Evolutionary conservation across 2,113 vertebrate genomes (phyloP).

Genomic region (Podiceps cristatus): DNA sequence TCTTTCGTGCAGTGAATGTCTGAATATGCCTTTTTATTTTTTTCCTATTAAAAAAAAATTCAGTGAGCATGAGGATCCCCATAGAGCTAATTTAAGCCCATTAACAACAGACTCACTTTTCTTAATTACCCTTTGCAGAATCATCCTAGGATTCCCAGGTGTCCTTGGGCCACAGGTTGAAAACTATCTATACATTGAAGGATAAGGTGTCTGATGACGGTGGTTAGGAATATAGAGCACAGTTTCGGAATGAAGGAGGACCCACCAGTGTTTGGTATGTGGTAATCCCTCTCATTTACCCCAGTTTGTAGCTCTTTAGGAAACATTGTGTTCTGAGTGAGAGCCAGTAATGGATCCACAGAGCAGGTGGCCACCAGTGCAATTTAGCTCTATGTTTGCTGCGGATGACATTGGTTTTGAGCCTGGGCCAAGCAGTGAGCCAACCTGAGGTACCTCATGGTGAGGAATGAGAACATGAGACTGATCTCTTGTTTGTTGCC

Average conservation of each 20-base stretch:
- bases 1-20: not conserved
- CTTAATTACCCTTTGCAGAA: slow-evolving; percentile 59
- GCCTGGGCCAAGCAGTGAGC: not conserved
- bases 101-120: slow-evolving; percentile 12
- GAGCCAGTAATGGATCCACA: not conserved
- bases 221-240: not conserved
- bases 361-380: not conserved
- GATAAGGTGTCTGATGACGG: not conserved
- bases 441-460: not conserved
- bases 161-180: slow-evolving; percentile 1
- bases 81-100: slow-evolving; percentile 32
- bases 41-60: not conserved
- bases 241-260: not conserved
- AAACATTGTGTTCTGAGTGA: not conserved
- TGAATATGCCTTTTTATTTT: not conserved
- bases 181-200: not conserved
- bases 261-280: not conserved
- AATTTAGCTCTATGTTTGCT: not conserved
- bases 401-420: not conserved
- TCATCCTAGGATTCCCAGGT: not conserved
- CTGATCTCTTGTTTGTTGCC: not conserved
- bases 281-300: not conserved
- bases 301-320: not conserved
- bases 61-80: not conserved
- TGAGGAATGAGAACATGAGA: not conserved